Conservation (phyloP, 2,797 vertebrate genomes). For the Crypturellus tataupa region DNA sequence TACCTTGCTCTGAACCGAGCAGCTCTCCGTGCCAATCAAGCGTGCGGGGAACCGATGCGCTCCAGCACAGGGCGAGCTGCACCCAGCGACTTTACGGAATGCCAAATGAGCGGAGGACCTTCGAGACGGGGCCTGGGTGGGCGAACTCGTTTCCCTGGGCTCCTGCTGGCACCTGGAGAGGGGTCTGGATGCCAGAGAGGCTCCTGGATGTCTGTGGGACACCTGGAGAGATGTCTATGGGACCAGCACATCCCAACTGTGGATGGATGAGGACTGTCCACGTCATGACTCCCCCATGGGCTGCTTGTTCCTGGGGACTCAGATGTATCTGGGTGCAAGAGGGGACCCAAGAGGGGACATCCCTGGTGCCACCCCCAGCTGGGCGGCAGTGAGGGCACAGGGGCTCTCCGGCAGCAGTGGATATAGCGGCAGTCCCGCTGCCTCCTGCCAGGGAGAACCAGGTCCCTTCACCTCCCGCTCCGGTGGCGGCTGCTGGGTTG, state of each 20-base stretch:
- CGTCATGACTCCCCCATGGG: accelerated
- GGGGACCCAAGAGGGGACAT: background rate
- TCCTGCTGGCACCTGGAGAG: background rate
- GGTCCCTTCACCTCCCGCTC: background rate
- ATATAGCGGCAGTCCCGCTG: background rate
- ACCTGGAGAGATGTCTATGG: background rate
- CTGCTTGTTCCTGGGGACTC: background rate
- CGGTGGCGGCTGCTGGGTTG: conserved; percentile 28
- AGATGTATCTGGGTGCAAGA: background rate
- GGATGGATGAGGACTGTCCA: background rate
- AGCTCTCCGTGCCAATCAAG: conserved; percentile 29
- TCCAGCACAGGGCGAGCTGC: accelerated
- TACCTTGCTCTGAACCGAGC: conserved; percentile 58
- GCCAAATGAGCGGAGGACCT: background rate
- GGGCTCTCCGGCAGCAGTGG: background rate
- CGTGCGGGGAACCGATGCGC: background rate
- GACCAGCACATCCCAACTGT: background rate
- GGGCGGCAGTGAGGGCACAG: accelerated
- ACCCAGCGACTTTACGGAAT: background rate
- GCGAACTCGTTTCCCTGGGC: background rate
- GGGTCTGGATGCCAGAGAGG: background rate
- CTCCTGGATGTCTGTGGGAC: too few species aligned
- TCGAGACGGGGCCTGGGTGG: background rate
- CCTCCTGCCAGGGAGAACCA: background rate
- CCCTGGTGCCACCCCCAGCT: background rate